phyloP scores from a whole-genome alignment of 1,140 invertebrate species.

The Frieseomelitta varia region DNA sequence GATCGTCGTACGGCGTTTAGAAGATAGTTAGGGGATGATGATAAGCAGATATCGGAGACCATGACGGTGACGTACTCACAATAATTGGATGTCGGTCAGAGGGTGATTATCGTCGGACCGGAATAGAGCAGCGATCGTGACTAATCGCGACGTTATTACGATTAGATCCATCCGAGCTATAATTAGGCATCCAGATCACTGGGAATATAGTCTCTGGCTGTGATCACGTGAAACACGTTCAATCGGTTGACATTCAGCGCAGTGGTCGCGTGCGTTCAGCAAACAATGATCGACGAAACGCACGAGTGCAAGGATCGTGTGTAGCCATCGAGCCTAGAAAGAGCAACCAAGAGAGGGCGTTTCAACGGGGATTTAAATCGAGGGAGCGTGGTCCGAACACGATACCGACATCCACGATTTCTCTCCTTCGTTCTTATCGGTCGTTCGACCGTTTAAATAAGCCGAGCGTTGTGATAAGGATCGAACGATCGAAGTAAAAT shows the following conservation, averaged over 20 bases:
- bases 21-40: neutral
- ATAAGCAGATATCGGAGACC: neutral
- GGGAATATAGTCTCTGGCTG: neutral
- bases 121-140: constrained; percentile 21
- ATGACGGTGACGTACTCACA: constrained; percentile 23
- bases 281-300: constrained; percentile 20
- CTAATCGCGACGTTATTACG: constrained; percentile 51
- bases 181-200: constrained; percentile 48
- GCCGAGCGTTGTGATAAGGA: constrained; percentile 57
- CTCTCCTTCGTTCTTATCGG: constrained; percentile 35
- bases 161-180: constrained; percentile 30
- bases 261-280: neutral
- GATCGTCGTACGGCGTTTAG: neutral
- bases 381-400: constrained; percentile 14
- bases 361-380: constrained; percentile 24
- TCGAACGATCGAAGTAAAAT: constrained; percentile 68
- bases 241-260: constrained; percentile 18
- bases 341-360: neutral
- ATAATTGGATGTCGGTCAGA: constrained; percentile 41
- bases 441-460: constrained; percentile 60
- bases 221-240: constrained; percentile 12
- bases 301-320: neutral
- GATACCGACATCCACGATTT: neutral
- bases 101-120: constrained; percentile 37
- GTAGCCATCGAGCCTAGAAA: neutral